A percentile compares a stretch with the other conserved stretches of the same genome.
phyloP scores from a whole-genome alignment of 2,797 vertebrate species.

The Falco columbarius region DNA sequence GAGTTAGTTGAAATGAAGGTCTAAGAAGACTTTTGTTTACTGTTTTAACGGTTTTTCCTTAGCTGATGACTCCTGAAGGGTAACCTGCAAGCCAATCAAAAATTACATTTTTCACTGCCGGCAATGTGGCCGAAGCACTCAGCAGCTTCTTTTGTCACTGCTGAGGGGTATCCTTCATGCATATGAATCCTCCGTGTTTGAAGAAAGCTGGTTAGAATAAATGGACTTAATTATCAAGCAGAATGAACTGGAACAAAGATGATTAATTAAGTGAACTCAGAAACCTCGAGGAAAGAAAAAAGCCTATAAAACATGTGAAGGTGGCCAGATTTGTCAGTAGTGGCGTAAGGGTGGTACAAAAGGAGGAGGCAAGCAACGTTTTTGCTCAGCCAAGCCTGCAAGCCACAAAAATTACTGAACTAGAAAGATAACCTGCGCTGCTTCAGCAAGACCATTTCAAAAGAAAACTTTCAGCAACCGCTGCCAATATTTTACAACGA shows the following conservation, averaged over 20 bases:
- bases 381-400: slow-evolving; percentile 15
- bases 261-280: slow-evolving; percentile 12
- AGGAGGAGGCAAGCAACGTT: neutral
- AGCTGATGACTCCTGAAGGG: neutral
- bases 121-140: neutral
- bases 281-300: neutral
- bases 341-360: neutral
- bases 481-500: neutral
- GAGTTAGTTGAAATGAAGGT: neutral
- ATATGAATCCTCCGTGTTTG: neutral
- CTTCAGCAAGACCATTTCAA: neutral
- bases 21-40: neutral
- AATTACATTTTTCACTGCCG: neutral
- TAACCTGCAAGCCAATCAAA: neutral
- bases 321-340: neutral
- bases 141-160: neutral
- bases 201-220: slow-evolving; percentile 12
- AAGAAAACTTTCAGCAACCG: neutral
- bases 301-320: neutral
- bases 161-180: neutral
- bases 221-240: slow-evolving; percentile 33
- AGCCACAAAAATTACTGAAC: neutral
- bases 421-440: neutral
- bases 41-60: neutral
- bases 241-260: slow-evolving; percentile 29